Evolutionary conservation across 2,113 vertebrate species (phyloP).

Genomic region (Struthidea cinerea): DNA sequence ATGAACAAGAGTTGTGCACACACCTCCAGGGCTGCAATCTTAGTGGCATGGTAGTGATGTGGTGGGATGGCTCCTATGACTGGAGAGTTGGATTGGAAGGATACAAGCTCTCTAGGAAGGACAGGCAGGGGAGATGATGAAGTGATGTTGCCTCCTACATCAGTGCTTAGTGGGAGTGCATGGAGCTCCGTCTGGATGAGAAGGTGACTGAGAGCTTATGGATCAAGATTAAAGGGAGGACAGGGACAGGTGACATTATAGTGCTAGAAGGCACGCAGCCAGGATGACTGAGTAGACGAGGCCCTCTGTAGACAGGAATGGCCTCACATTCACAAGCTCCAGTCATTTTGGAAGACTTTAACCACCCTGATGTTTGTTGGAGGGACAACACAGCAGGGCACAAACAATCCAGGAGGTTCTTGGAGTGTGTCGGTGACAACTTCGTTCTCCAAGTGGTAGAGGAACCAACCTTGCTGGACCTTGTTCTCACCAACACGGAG

Average conservation of each 20-base stretch:
- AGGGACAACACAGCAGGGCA: background rate
- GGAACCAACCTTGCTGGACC: background rate
- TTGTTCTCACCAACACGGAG: background rate
- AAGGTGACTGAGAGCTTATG: background rate
- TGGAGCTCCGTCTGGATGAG: background rate
- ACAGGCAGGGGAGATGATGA: background rate
- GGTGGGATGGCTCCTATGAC: background rate
- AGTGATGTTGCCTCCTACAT: background rate
- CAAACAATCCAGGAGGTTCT: background rate
- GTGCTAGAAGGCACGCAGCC: background rate
- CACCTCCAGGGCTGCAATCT: background rate
- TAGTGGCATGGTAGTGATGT: background rate
- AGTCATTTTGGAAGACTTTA: accelerated
- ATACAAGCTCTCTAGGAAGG: background rate
- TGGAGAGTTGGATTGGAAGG: background rate
- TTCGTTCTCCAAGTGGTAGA: background rate
- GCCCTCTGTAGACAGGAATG: background rate
- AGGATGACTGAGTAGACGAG: background rate
- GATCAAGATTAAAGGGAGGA: background rate
- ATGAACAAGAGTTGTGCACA: too few species aligned
- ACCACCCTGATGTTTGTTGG: background rate
- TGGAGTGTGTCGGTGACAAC: background rate
- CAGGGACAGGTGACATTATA: background rate
- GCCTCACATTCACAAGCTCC: background rate
- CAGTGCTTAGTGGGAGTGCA: accelerated